These are phyloP conservation scores for Oikopleura dioica DNA, from an alignment of 23 tunicate species.

Conservation along the genomic window DNA sequence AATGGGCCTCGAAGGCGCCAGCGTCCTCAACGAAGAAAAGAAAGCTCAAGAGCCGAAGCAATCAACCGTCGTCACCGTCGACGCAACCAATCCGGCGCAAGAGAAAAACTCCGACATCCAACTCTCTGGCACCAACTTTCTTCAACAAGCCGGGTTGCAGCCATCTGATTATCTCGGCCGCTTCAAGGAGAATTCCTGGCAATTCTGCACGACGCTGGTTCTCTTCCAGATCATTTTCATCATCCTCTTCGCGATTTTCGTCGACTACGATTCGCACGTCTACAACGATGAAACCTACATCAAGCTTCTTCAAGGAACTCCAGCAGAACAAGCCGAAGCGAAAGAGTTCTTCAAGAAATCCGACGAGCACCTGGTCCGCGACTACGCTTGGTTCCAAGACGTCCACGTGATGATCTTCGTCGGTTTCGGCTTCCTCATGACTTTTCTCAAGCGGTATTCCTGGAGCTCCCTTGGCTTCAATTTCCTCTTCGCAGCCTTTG, in stretches of 20 bases:
- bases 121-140: constrained; percentile 2
- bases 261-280: constrained; percentile 26
- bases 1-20: constrained; percentile 8
- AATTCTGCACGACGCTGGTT: constrained; percentile 19
- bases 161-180: neutral
- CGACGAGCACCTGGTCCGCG: neutral
- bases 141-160: constrained; percentile 7
- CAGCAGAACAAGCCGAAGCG: neutral
- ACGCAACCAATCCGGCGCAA: neutral
- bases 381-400: constrained; percentile 34
- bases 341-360: neutral
- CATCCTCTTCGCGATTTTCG: constrained; percentile 51
- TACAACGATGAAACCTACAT: neutral
- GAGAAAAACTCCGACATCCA: neutral
- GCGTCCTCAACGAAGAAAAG: neutral
- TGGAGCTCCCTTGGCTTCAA: constrained; percentile 76
- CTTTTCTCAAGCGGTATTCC: constrained; percentile 56
- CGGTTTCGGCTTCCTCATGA: constrained; percentile 95
- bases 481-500: constrained; percentile 50
- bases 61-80: neutral
- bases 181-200: constrained; percentile 1
- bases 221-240: constrained; percentile 45
- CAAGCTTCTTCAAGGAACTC: neutral
- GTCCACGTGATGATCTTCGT: constrained; percentile 78
- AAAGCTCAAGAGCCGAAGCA: neutral